Evolutionary conservation across 2,113 vertebrate species (phyloP), one percentile per base, ranked within the genome.

Genomic region (Thunnus maccoyii): DNA sequence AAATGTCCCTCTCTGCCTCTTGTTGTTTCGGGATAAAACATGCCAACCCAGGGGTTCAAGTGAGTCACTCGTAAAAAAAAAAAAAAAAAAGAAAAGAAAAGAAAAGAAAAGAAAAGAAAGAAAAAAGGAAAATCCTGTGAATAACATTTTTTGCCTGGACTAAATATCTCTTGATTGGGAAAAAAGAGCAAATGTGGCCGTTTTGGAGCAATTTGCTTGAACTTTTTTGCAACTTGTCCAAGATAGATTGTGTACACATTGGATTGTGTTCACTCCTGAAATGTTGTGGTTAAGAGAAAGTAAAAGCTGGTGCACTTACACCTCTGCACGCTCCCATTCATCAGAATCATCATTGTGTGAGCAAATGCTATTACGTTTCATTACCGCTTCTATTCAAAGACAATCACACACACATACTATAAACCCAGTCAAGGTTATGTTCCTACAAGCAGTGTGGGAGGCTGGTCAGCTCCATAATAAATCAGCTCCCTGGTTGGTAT

Each of bases 361-460:
- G 50, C 32, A 79, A 81, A 83, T 57, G 32, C 50, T 76, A 76
- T 87, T 69, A 79, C 63, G 72, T 88, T 76, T 84, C 63, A 89
- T 84, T 71, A 66, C 72, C 51, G 69, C 46, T 56, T 78, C 22
- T 75, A 81, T 73, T 83, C 57, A 89, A 60, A 85, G 54, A 58
- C 30, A 60, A 61, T 82, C 46, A 66, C 60, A 44, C 60, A 44
- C 70, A 67, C 55, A 54, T 14, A 72, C 75, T 47, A 22, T 83
- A 82, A 82, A 86, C 32, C 81, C 55, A 61, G 69, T 83, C 85
- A 92, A 91, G 88, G 90, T 91, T 84, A 89, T 87, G 84, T 84
- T 87, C 70, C 25, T 86, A 84, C 73, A 90, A 76, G 80, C 27
- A 30, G 62, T 0, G 41, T 48, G 48, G 20, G 72, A 62, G 63